These are phyloP conservation scores for Daboia siamensis DNA, from an alignment of 2,113 vertebrate species.

Conservation along the genomic window DNA sequence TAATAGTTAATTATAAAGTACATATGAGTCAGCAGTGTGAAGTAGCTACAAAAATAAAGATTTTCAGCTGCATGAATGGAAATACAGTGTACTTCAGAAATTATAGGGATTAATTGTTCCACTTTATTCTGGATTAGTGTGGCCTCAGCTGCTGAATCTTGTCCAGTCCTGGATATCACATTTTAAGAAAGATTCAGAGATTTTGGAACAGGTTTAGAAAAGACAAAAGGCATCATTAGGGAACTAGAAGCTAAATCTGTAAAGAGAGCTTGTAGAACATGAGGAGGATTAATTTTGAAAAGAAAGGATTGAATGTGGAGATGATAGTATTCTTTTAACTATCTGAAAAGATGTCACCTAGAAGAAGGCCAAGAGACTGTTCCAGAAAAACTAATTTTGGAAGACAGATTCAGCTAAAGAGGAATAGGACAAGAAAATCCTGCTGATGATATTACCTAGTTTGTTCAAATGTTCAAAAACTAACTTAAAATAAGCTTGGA, in stretches of 20 bases:
- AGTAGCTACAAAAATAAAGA: background rate
- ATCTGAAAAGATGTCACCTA: background rate
- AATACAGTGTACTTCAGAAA: background rate
- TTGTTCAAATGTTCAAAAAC: too few species aligned
- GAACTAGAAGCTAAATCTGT: background rate
- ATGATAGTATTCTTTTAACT: background rate
- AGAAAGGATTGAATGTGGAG: background rate
- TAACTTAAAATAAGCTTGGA: too few species aligned
- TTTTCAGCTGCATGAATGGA: background rate
- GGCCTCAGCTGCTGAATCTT: background rate
- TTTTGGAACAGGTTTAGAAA: background rate
- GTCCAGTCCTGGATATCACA: background rate
- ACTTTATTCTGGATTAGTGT: background rate
- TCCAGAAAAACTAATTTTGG: background rate
- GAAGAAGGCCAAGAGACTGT: background rate
- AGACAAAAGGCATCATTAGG: background rate
- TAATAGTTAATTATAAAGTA: background rate
- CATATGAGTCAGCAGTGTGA: background rate
- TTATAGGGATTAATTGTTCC: background rate
- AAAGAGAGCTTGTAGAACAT: background rate
- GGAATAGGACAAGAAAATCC: too few species aligned
- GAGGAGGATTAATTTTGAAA: background rate
- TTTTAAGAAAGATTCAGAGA: background rate
- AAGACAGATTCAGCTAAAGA: background rate
- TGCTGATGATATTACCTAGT: too few species aligned